A percentile compares a stretch with the other conserved stretches of the same genome.
Evolutionary conservation across 1,140 invertebrate genomes (phyloP).

Genomic region (Hormaphis cornu): DNA sequence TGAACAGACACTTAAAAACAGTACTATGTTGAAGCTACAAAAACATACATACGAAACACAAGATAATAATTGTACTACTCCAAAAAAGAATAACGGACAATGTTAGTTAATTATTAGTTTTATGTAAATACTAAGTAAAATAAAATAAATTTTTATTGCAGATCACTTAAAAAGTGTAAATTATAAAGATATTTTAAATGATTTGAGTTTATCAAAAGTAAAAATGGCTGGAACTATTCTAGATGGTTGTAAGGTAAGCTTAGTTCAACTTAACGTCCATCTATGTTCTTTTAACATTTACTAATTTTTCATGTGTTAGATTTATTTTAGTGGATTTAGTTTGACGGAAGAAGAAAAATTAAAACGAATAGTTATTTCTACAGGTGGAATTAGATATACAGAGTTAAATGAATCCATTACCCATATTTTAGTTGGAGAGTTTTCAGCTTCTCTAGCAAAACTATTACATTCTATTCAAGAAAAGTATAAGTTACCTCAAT

Average conservation of each 20-base stretch:
- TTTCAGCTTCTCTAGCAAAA: conserved; percentile 38
- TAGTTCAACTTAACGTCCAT: background rate
- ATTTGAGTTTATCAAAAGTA: conserved; percentile 32
- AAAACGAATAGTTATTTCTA: conserved; percentile 63
- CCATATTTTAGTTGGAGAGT: conserved; percentile 65
- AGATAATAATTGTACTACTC: conserved; percentile 19
- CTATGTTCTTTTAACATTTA: background rate
- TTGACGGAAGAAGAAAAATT: conserved; percentile 59
- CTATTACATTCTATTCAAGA: conserved; percentile 22
- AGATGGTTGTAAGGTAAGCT: conserved; percentile 32
- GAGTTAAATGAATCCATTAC: conserved; percentile 64
- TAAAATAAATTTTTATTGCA: background rate
- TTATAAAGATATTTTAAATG: conserved; percentile 35
- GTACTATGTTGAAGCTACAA: background rate
- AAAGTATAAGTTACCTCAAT: background rate
- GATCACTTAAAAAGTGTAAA: conserved; percentile 10
- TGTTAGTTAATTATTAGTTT: background rate
- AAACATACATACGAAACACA: background rate
- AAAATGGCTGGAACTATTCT: conserved; percentile 24
- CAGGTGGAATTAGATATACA: conserved; percentile 70
- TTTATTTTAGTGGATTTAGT: conserved; percentile 58
- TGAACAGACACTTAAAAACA: conserved; percentile 8
- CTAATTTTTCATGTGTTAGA: conserved; percentile 48
- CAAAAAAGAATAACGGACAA: conserved; percentile 22
- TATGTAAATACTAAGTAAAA: background rate